Base-by-base conservation (phyloP, 2,797 vertebrate species). In the Meriones psammophilus region DNA sequence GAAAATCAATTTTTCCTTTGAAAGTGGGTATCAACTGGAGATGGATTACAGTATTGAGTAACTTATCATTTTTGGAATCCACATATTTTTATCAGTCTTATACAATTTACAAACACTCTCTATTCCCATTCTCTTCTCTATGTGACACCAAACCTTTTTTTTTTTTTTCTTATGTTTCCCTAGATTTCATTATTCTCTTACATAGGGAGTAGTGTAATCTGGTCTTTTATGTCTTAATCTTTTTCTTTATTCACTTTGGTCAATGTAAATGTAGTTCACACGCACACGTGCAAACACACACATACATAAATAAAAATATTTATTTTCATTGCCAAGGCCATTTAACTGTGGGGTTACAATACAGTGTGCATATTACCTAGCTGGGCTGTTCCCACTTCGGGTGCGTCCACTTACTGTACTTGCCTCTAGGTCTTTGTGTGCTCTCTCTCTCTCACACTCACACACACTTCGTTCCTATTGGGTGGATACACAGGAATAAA, bases 321-420 rank as follows among this genome's bases (percentile, higher is more conserved):
- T 60, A 18, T 39, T 92, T 96, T 76, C 39, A 88, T 69, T 84
- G 71, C 14, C 62, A 15, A 79, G 58, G 92, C 22, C 90, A 73
- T 50, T 77, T 42, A 8, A 92, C 3, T 50, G 18, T 64, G 81
- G 58, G 3, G 39, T 69, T 62, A 62, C 10, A 83, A 39, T 60
- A 86, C 17, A 94, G 80, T 50, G 46, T 85, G 68, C 18, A 50
- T 68, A 85, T 85, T 95, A 58, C 33, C 78, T 46, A 66, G 12
- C 28, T 76, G 28, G 18, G 3, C 14, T 68, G 42, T 94, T 85
- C 33, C 12, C 24, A 88, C n/a, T 89, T 91, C 58, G 58, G 20
- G 33, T 56, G 33, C 77, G 80, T 89, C 83, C 50, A 78, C 64
- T 64, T 64, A 33, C 86, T 64, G 58, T 39, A 91, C 6, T 58